A percentile compares a stretch with the other conserved stretches of the same genome.
These are phyloP conservation scores for Hofmannophila pseudospretella DNA, from an alignment of 2,888 invertebrate genomes.

Conservation along the genomic window DNA sequence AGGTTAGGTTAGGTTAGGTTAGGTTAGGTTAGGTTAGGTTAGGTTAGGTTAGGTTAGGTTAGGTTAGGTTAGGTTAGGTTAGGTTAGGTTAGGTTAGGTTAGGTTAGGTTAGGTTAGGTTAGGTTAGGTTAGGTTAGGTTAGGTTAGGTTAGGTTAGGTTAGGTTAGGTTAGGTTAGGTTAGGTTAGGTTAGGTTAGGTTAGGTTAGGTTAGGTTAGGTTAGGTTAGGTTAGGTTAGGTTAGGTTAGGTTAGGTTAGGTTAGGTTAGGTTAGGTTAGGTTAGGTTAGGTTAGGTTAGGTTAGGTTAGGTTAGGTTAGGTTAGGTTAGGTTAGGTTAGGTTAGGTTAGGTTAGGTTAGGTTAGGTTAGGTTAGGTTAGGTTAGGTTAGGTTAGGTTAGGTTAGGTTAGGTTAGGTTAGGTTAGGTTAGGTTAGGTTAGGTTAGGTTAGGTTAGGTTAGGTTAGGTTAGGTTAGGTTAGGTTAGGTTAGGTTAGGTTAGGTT, in stretches of 20 bases:
- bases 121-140: slow-evolving; percentile 21
- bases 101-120: slow-evolving; percentile 21
- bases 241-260: not conserved
- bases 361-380: slow-evolving; percentile 16
- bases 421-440: not conserved
- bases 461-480: not conserved
- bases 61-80: slow-evolving; percentile 17
- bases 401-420: slow-evolving; percentile 11
- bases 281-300: not conserved
- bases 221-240: slow-evolving; percentile 5
- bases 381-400: slow-evolving; percentile 18
- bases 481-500: not conserved
- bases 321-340: slow-evolving; percentile 18
- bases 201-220: slow-evolving; percentile 12
- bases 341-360: slow-evolving; percentile 21
- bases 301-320: slow-evolving; percentile 12
- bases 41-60: slow-evolving; percentile 19
- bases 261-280: not conserved
- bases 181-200: slow-evolving; percentile 14
- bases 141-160: slow-evolving; percentile 18
- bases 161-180: slow-evolving; percentile 14
- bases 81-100: slow-evolving; percentile 17
- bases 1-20: slow-evolving; percentile 22
- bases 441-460: not conserved
- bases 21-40: slow-evolving; percentile 18